Base-by-base conservation (phyloP, 2,888 invertebrate genomes). In the Allygus modestus region DNA sequence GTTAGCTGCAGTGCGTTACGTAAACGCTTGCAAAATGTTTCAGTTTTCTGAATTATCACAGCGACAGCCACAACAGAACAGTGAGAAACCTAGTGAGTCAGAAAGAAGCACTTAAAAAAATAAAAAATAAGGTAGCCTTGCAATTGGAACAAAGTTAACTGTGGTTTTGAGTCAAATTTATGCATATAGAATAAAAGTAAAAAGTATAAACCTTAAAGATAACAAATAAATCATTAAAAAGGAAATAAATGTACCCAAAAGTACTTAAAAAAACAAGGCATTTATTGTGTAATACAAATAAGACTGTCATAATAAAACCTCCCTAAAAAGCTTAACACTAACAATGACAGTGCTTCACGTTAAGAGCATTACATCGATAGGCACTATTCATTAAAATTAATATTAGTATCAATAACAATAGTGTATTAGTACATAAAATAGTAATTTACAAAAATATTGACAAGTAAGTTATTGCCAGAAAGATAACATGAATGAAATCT, bases 231-330 rank as follows among this genome's bases (percentile, higher is more conserved):
- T 7, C 37, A 37, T 9, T 37, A 9, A 28, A 28, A 65, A 65
- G 31, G 31, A 9, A 65, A 31, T 65, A 31, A 65, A 65, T 23
- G 9, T 31, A 65, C 28, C n/a, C 20, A 33, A 33, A 11, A 54
- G 5, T 58, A 54, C 58, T 58, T 58, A 58, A 58, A 79, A n/a
- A 79, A 79, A 79, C 79, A 79, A 79, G 79, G 79, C 79, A 79
- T 79, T 79, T 79, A 79, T 37, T 79, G 79, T 79, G 79, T 79
- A 58, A 79, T 79, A 79, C 79, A 79, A 79, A 79, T 79, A 79
- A 58, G 79, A 79, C 79, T 79, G 51, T 79, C 54, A 58, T 77
- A 77, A 43, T 77, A 46, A 46, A 77, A 77, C 77, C 77, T 79
- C 79, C 79, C 79, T 79, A 58, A 37, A 75, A 79, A 79, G 79